Base-by-base conservation (phyloP, 2,888 invertebrate species). In the Athalia circularis region DNA sequence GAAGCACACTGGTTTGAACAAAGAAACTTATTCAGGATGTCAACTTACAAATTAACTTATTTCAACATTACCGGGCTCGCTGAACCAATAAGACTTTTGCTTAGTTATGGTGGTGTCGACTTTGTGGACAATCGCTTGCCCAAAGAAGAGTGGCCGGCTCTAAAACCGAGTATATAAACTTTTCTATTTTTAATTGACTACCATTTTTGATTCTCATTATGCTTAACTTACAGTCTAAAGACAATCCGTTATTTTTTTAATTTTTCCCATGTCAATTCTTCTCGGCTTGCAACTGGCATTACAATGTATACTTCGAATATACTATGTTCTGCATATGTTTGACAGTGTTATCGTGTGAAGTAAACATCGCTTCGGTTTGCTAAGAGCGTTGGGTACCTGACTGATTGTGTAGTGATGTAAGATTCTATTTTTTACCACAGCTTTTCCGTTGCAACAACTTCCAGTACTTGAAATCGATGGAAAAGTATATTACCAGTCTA, bases 21-120 rank as follows among this genome's bases (percentile, higher is more conserved):
- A 29, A 29, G 29, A 29, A 29, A 29, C 29, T 29, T 29, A 9
- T 11, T 47, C 5, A 75, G 15, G 15, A 87, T 87, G 87, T 65
- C 87, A 72, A 84, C 70, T 6, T 91, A 90, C 84, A 91, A 90
- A 79, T 81, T 91, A 57, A 90, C 87, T 9, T 91, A 91, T 80
- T 91, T 91, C 82, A 88, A 91, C 80, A 48, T 89, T 45, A 90
- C 88, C 80, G 91, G 91, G 15, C 84, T 91, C 74, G 91, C 84
- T 7, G 91, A 91, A 80, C 86, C 90, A 13, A 85, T 90, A 48
- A 85, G 91, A 8, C 87, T 84, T 61, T 57, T 91, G 29, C 80
- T 91, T 50, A 84, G 84, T 54, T 90, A 91, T 45, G 85, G 84
- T 6, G 89, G 88, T 3, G 84, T 86, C 43, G 86, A 88, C n/a